These are phyloP conservation scores for Epizoanthus rinbou DNA, from an alignment of 92 coral and sea anemone genomes.

Conservation along the genomic window DNA sequence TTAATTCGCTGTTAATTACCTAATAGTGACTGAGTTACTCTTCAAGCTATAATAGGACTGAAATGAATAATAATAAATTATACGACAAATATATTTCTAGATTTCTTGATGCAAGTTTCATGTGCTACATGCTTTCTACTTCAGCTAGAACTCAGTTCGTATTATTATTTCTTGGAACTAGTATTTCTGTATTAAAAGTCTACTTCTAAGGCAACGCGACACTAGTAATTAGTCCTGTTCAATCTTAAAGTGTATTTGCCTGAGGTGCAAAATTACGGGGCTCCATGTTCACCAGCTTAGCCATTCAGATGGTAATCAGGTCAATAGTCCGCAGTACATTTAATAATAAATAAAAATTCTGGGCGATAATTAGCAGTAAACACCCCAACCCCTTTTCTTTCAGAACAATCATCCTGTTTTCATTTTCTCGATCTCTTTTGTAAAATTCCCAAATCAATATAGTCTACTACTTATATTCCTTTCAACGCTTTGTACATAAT, in stretches of 20 bases:
- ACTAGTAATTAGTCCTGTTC: constrained; percentile 26
- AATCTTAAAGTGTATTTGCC: constrained; percentile 13
- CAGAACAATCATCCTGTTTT: constrained; percentile 41
- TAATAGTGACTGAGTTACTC: constrained; percentile 39
- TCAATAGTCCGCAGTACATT: constrained; percentile 44
- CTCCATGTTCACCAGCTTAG: constrained; percentile 24
- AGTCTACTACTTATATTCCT: constrained; percentile 11
- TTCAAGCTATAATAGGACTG: constrained; percentile 6
- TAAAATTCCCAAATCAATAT: constrained; percentile 36
- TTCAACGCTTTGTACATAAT: constrained; percentile 34
- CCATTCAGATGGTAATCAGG: constrained; percentile 32
- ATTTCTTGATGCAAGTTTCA: background rate
- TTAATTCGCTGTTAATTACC: constrained; percentile 41
- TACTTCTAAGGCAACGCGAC: constrained; percentile 14
- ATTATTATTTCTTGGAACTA: background rate
- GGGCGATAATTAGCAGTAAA: constrained; percentile 82
- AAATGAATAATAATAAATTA: background rate
- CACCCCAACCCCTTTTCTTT: constrained; percentile 64
- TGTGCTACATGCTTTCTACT: background rate
- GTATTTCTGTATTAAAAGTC: background rate
- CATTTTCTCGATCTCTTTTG: constrained; percentile 35
- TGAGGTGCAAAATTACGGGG: constrained; percentile 38
- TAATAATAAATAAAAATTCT: constrained; percentile 60
- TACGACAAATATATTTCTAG: background rate
- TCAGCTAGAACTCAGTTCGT: background rate